phyloP scores from a whole-genome alignment of 2,888 invertebrate genomes.

The Artemia sinica region DNA sequence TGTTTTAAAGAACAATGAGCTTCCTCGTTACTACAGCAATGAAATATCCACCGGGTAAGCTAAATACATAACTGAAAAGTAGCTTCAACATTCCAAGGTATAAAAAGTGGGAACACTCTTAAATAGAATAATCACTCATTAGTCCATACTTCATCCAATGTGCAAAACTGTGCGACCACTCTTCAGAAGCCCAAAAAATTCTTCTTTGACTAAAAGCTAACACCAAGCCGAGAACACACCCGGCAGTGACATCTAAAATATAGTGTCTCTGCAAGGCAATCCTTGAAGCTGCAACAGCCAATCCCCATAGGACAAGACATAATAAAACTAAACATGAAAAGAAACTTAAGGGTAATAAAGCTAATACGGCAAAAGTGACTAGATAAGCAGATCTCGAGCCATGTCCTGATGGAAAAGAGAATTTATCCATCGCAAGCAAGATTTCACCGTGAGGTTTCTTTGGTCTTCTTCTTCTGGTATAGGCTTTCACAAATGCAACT shows the following conservation, averaged over 20 bases:
- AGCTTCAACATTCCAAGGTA: no score
- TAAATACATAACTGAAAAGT: no score
- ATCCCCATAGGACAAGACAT: conserved; percentile 42
- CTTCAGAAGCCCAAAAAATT: background rate
- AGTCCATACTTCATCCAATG: background rate
- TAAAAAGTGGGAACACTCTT: background rate
- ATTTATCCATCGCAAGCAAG: conserved; percentile 65
- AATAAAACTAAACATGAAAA: conserved; percentile 46
- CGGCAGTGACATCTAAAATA: conserved; percentile 62
- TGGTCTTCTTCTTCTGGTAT: conserved; percentile 58
- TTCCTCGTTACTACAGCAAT: no score
- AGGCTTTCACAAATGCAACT: conserved; percentile 57
- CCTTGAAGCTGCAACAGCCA: conserved; percentile 55
- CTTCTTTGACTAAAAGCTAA: conserved; percentile 31
- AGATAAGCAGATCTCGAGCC: conserved; percentile 52
- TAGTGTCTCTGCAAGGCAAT: conserved; percentile 70
- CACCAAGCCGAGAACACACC: conserved; percentile 50
- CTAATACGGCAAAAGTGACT: background rate
- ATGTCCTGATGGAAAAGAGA: conserved; percentile 87
- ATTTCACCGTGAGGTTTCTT: conserved; percentile 46
- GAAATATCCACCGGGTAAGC: no score
- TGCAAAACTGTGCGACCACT: background rate
- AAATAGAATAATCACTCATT: background rate
- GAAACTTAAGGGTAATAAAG: conserved; percentile 33
- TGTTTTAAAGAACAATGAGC: no score